Percentiles rank a stretch among this genome's conserved stretches.
phyloP scores from a whole-genome alignment of 2,113 vertebrate genomes.

The Zingel zingel region DNA sequence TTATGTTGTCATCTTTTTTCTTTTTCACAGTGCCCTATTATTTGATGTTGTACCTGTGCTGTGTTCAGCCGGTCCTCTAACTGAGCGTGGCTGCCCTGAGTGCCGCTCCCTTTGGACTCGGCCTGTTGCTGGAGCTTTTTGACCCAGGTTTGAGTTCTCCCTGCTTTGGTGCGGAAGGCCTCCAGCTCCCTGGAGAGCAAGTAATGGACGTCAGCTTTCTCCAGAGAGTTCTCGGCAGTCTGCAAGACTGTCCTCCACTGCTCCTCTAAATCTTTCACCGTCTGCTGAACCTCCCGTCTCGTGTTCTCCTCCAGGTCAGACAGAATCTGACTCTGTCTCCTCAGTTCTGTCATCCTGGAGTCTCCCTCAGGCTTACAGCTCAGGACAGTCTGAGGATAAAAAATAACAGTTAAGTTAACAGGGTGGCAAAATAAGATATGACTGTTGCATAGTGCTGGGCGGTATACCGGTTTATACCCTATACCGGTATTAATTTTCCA shows the following conservation, averaged over 20 bases:
- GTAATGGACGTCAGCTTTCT: constrained; percentile 71
- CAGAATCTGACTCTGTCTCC: constrained; percentile 61
- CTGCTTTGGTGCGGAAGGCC: constrained; percentile 58
- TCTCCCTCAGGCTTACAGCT: constrained; percentile 78
- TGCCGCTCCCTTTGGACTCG: constrained; percentile 38
- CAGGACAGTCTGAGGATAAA: constrained; percentile 67
- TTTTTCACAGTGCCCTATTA: too few species aligned
- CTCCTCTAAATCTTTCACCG: constrained; percentile 55
- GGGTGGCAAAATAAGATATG: not conserved
- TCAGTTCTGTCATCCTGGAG: constrained; percentile 69
- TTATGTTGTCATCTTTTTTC: too few species aligned
- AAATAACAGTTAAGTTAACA: too few species aligned
- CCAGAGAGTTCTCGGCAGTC: constrained; percentile 49
- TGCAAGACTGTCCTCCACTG: constrained; percentile 70
- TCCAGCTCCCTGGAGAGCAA: constrained; percentile 73
- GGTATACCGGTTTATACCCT: too few species aligned
- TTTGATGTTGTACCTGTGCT: constrained; percentile 60
- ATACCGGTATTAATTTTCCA: too few species aligned
- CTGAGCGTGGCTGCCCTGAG: constrained; percentile 68
- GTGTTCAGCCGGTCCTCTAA: constrained; percentile 67
- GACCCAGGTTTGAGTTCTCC: constrained; percentile 65
- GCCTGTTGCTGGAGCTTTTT: constrained; percentile 62
- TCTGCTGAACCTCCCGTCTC: constrained; percentile 45
- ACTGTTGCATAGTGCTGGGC: too few species aligned
- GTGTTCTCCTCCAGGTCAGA: constrained; percentile 58